Conservation (phyloP, 1,140 invertebrate genomes). For the Apis florea region DNA sequence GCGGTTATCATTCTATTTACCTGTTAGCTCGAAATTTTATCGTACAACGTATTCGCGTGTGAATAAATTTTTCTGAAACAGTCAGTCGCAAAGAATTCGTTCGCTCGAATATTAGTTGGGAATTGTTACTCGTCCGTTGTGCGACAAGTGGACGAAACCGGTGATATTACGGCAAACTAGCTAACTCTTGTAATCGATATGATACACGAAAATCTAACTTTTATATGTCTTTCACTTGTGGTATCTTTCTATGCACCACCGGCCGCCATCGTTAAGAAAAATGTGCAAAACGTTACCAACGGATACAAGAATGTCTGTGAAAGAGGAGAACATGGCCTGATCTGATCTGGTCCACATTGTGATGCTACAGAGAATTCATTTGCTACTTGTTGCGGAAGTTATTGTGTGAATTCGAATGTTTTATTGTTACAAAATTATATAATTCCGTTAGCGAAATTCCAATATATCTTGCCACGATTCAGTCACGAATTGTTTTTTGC, state of each 20-base stretch:
- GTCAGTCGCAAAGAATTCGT: neutral
- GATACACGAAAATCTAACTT: slow-evolving; percentile 24
- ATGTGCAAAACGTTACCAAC: slow-evolving; percentile 22
- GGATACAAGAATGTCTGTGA: neutral
- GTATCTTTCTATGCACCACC: neutral
- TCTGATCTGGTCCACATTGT: neutral
- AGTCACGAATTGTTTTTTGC: neutral
- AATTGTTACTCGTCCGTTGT: too few species aligned
- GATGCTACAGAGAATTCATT: slow-evolving; percentile 12
- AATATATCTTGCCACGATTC: neutral
- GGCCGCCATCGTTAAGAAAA: slow-evolving; percentile 8
- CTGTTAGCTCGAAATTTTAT: neutral
- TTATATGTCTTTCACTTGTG: slow-evolving; percentile 36
- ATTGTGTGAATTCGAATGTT: slow-evolving; percentile 12
- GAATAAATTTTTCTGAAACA: neutral
- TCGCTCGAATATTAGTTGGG: neutral
- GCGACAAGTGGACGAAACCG: neutral
- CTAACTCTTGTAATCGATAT: slow-evolving; percentile 16
- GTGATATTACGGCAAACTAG: neutral
- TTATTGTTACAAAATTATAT: neutral
- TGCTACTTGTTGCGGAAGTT: slow-evolving; percentile 26
- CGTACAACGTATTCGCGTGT: too few species aligned
- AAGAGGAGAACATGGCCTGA: neutral
- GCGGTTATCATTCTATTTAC: neutral
- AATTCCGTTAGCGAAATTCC: neutral